Evolutionary conservation across 1,140 invertebrate genomes (phyloP), one percentile per base, ranked within the genome.

Genomic region (Atta colombica): DNA sequence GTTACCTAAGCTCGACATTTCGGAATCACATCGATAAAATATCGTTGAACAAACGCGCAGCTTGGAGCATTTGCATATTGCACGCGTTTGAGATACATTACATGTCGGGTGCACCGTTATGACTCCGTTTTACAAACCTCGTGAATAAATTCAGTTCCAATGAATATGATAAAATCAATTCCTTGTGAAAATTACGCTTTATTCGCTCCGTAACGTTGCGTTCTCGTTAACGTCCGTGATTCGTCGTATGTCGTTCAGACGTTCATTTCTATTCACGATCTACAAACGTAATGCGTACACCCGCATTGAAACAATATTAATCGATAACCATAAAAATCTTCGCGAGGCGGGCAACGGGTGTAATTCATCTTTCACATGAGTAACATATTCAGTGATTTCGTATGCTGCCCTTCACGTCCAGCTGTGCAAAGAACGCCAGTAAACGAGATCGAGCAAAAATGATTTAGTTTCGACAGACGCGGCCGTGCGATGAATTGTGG

Each of bases 381-480:
- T 77, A 85, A 88, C 85, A 60, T 87, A 87, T 90, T 90, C 89
- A 85, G 75, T 90, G 88, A 90, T 90, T 88, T 86, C 66, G 86
- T 71, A 86, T 89, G 82, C 85, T 86, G 78, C 63, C 86, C 82
- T 84, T 91, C 86, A 91, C 88, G 87, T 81, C 74, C 86, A 88
- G 78, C 85, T 90, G 89, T 86, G 90, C 87, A 85, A 88, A 87
- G 86, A 90, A 87, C 87, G 65, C 68, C 80, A 49, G 71, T 77
- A 72, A 90, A 91, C 85, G 85, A 91, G 91, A 90, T 92, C 89
- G 90, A 84, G 89, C 89, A 90, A 90, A 92, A 91, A 90, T 92
- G 90, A 92, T 92, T 92, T 91, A 92, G 89, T 87, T 89, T 87
- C 90, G 90, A 91, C 92, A 74, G 86, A 87, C 88, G 65, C 80